Percentiles rank a stretch among this genome's conserved stretches.
These are phyloP conservation scores for Ageneiosus marmoratus DNA, from an alignment of 2,113 vertebrate genomes.

Conservation along the genomic window DNA sequence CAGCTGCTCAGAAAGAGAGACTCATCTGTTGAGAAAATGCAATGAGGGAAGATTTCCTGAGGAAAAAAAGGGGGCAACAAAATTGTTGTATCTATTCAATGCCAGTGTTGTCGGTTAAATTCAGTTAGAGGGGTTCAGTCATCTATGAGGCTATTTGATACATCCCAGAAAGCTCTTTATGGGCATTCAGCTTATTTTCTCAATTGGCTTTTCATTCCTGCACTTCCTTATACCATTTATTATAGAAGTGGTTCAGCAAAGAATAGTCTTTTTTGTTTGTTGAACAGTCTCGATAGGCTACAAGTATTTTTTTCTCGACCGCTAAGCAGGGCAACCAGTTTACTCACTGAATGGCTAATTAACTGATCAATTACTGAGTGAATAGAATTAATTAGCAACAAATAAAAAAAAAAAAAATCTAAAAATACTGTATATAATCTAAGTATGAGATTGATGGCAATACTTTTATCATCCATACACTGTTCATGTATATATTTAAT, in stretches of 20 bases:
- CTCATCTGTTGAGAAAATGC: conserved; percentile 78
- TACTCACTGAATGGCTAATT: neutral
- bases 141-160: conserved; percentile 36
- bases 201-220: conserved; percentile 36
- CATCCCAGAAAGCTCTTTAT: conserved; percentile 23
- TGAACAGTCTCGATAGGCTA: neutral
- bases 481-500: no score
- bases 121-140: conserved; percentile 31
- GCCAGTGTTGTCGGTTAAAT: conserved; percentile 39
- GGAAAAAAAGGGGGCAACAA: conserved; percentile 4
- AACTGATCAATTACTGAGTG: neutral
- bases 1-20: conserved; percentile 85
- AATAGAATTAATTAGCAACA: neutral
- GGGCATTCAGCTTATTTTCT: conserved; percentile 28
- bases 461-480: neutral
- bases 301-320: neutral
- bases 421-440: neutral
- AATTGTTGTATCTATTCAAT: conserved; percentile 45
- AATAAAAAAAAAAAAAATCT: neutral
- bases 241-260: neutral
- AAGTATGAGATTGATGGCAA: neutral
- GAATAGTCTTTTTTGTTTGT: conserved; percentile 11
- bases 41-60: conserved; percentile 50
- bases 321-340: no score
- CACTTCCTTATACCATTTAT: conserved; percentile 28